Evolutionary conservation across 2,888 invertebrate genomes (phyloP).

Genomic region (Phorcus lineatus): DNA sequence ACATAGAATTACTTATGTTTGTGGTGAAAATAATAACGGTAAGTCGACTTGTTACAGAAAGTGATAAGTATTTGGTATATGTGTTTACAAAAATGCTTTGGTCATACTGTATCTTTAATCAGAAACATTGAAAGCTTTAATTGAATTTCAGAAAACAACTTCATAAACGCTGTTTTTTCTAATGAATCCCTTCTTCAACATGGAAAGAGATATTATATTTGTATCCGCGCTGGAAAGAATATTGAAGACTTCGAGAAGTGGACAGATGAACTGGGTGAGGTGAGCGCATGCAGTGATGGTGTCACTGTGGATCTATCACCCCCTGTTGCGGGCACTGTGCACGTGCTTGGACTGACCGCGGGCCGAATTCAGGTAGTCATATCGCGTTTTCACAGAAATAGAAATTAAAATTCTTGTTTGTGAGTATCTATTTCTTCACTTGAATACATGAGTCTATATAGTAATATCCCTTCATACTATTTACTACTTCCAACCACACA

Average conservation of each 20-base stretch:
- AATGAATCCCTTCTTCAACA: slow-evolving; percentile 19
- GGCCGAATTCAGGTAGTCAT: background rate
- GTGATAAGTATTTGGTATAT: too few relatives aligned
- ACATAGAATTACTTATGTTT: too few relatives aligned
- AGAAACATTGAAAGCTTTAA: background rate
- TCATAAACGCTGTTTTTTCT: background rate
- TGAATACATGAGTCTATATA: too few relatives aligned
- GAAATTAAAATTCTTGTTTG: too few relatives aligned
- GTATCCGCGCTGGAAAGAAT: slow-evolving; percentile 45
- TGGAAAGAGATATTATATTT: slow-evolving; percentile 45
- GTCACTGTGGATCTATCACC: slow-evolving; percentile 52
- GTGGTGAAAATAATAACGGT: too few relatives aligned
- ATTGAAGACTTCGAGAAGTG: slow-evolving; percentile 44
- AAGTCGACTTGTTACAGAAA: too few relatives aligned
- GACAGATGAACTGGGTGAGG: slow-evolving; percentile 39
- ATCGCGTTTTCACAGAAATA: too few relatives aligned
- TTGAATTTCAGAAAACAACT: background rate
- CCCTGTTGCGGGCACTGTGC: slow-evolving; percentile 42
- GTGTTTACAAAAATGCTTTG: too few relatives aligned
- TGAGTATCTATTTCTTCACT: too few relatives aligned
- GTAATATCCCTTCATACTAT: too few relatives aligned
- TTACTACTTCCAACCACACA: too few relatives aligned
- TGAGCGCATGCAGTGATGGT: slow-evolving; percentile 55
- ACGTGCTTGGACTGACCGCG: slow-evolving; percentile 34
- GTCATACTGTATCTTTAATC: too few relatives aligned